Evolutionary conservation across 2,113 vertebrate species (phyloP).

Genomic region (Odobenus rosmarus): DNA sequence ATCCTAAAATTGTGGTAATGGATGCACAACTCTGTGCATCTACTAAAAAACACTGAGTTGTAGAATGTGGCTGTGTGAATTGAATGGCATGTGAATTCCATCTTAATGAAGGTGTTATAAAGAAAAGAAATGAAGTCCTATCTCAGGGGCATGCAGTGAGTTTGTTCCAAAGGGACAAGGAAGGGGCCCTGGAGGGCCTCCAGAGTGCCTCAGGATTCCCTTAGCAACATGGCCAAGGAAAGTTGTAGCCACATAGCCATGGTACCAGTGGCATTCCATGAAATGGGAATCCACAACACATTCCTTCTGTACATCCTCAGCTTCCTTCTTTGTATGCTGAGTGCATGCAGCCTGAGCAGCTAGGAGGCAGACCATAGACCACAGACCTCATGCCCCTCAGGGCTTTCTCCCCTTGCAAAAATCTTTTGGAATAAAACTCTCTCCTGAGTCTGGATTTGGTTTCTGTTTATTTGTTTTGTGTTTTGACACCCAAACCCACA

Average conservation of each 20-base stretch:
- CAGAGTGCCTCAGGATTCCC: not conserved
- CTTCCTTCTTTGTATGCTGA: not conserved
- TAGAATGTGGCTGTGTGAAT: not conserved
- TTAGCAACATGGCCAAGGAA: not conserved
- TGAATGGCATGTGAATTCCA: not conserved
- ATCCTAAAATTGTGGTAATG: not conserved
- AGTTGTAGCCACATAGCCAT: fast-evolving
- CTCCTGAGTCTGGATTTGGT: not conserved
- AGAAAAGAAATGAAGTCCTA: not conserved
- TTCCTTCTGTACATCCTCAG: not conserved
- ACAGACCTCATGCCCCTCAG: fast-evolving
- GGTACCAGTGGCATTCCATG: no score
- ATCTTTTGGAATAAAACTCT: not conserved
- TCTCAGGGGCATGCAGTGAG: not conserved
- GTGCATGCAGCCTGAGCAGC: not conserved
- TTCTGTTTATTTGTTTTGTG: not conserved
- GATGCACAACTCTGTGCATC: not conserved
- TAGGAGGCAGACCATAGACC: not conserved
- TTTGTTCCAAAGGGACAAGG: not conserved
- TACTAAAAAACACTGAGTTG: not conserved
- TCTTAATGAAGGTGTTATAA: not conserved
- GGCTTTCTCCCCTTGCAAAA: not conserved
- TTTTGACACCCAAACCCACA: not conserved
- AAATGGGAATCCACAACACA: not conserved
- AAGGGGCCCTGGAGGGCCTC: not conserved